Percentiles rank a stretch among this genome's conserved stretches.
phyloP scores from a whole-genome alignment of 2,113 vertebrate genomes.

The Centropus bengalensis region DNA sequence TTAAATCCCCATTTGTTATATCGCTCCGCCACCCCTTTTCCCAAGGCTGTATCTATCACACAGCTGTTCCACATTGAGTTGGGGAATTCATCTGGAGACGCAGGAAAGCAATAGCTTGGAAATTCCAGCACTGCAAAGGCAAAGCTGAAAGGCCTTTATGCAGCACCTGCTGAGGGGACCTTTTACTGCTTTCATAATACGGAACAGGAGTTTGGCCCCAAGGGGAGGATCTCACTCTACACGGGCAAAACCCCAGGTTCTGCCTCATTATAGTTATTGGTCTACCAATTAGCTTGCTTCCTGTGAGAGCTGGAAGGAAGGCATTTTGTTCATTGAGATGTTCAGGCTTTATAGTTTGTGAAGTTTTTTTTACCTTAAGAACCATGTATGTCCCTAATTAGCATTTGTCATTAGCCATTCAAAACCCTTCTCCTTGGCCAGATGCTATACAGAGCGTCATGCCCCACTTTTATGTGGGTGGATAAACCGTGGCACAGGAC shows the following conservation, averaged over 20 bases:
- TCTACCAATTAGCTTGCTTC: constrained; percentile 68
- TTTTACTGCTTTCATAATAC: constrained; percentile 71
- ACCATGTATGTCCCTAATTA: not conserved
- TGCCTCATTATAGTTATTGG: constrained; percentile 69
- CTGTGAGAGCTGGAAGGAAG: constrained; percentile 63
- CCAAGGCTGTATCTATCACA: constrained; percentile 52
- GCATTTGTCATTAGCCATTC: not conserved
- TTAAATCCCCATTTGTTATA: constrained; percentile 23
- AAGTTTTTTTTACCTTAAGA: constrained; percentile 11
- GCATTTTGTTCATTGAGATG: constrained; percentile 27
- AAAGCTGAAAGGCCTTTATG: constrained; percentile 55
- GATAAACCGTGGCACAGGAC: not conserved
- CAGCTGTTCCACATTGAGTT: constrained; percentile 60
- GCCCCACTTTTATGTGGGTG: not conserved
- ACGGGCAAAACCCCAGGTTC: constrained; percentile 68
- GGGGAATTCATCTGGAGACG: constrained; percentile 52
- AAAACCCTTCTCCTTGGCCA: not conserved
- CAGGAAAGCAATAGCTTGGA: constrained; percentile 55
- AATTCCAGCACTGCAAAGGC: constrained; percentile 46
- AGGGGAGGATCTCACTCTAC: constrained; percentile 55
- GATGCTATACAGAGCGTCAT: not conserved
- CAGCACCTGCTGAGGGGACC: constrained; percentile 70
- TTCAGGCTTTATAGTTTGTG: not conserved
- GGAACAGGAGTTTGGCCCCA: constrained; percentile 72
- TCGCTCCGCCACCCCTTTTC: constrained; percentile 52